phyloP scores from a whole-genome alignment of 92 coral and sea anemone genomes.

The Scolanthus callimorphus region DNA sequence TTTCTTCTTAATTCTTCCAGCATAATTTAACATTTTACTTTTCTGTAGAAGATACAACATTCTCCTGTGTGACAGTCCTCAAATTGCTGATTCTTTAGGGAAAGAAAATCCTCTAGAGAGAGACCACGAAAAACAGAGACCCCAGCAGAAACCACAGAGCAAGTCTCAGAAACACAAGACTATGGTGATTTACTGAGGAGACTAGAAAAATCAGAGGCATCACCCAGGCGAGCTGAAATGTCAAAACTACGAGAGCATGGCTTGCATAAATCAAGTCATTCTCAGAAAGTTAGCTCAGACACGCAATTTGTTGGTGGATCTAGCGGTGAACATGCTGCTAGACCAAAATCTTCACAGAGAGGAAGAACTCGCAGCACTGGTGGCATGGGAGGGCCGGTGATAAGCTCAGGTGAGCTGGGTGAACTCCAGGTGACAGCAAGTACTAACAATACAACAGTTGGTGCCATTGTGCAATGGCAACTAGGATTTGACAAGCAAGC shows the following conservation, averaged over 20 bases:
- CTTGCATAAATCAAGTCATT: background rate
- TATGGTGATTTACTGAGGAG: conserved; percentile 51
- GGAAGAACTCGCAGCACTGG: conserved; percentile 22
- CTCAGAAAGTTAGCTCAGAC: background rate
- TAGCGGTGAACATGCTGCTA: conserved; percentile 1
- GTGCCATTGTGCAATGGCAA: too few relatives aligned
- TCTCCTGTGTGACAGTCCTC: too few relatives aligned
- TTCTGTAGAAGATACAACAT: too few relatives aligned
- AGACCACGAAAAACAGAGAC: conserved; percentile 11
- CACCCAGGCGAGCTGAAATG: background rate
- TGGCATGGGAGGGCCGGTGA: conserved; percentile 45
- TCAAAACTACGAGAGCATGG: conserved; percentile 2
- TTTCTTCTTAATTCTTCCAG: too few relatives aligned
- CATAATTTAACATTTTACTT: too few relatives aligned
- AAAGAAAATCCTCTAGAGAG: conserved; percentile 23
- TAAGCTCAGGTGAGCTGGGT: conserved; percentile 69
- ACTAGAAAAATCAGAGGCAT: conserved; percentile 43
- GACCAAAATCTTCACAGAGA: conserved; percentile 18
- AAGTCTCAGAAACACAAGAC: conserved; percentile 24
- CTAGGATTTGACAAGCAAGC: too few relatives aligned
- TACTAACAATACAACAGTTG: too few relatives aligned
- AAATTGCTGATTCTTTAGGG: conserved; percentile 17
- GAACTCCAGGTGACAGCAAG: too few relatives aligned
- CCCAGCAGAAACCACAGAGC: conserved; percentile 15
- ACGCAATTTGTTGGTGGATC: too few relatives aligned